These are phyloP conservation scores for Cheumatopsyche charites DNA, from an alignment of 1,140 invertebrate genomes.

Conservation along the genomic window DNA sequence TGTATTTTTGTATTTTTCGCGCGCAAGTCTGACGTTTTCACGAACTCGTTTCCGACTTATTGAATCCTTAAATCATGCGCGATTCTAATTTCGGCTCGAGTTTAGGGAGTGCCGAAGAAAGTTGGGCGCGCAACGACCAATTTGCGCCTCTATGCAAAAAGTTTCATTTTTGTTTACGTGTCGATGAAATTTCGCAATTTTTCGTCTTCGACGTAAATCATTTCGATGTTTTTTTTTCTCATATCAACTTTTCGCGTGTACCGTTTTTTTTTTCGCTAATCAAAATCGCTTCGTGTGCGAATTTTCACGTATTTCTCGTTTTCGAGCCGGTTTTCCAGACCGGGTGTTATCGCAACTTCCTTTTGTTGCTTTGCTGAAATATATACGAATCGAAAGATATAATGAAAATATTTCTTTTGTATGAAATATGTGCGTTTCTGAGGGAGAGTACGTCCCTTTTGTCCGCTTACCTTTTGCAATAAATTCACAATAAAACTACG, in stretches of 20 bases:
- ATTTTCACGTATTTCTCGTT: too few species aligned
- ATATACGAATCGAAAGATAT: too few species aligned
- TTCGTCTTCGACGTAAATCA: too few species aligned
- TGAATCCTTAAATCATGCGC: constrained; percentile 39
- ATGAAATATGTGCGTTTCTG: too few species aligned
- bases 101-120: neutral
- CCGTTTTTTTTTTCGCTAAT: too few species aligned
- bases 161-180: constrained; percentile 8
- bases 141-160: constrained; percentile 3
- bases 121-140: constrained; percentile 11
- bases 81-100: constrained; percentile 29
- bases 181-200: neutral
- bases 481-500: constrained; percentile 23
- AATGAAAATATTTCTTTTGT: too few species aligned
- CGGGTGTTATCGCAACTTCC: too few species aligned
- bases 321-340: too few species aligned
- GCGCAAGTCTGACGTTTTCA: neutral
- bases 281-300: too few species aligned
- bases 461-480: constrained; percentile 12
- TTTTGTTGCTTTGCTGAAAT: too few species aligned
- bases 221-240: too few species aligned
- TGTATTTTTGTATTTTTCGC: neutral
- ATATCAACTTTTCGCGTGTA: too few species aligned
- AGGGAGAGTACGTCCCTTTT: neutral
- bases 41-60: constrained; percentile 31